Percentiles rank a stretch among this genome's conserved stretches.
These are phyloP conservation scores for Parelbella ahira DNA, from an alignment of 2,888 invertebrate genomes.

Conservation along the genomic window DNA sequence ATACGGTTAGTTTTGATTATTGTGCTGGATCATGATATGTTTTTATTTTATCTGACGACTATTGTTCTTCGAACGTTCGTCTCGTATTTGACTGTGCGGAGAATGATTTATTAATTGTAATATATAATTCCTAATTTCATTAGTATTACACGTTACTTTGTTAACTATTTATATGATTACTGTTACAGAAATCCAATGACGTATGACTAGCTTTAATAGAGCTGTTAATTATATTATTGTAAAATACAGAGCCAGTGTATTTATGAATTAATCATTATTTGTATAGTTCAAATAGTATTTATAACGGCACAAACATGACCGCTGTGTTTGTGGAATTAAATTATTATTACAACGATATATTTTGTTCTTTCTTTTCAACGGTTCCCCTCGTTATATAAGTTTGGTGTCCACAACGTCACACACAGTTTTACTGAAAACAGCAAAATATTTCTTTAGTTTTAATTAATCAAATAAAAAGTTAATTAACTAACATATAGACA, in stretches of 20 bases:
- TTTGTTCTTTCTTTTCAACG: constrained; percentile 27
- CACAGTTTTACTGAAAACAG: too few relatives aligned
- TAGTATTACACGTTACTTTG: constrained; percentile 72
- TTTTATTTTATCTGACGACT: constrained; percentile 29
- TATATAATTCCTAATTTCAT: constrained; percentile 67
- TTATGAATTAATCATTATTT: constrained; percentile 78
- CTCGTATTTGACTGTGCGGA: constrained; percentile 42
- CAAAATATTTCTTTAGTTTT: too few relatives aligned
- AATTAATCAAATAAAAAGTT: too few relatives aligned
- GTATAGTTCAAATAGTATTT: constrained; percentile 79
- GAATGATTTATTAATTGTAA: constrained; percentile 57
- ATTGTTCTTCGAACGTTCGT: constrained; percentile 23
- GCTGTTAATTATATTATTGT: constrained; percentile 75
- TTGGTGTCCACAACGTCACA: too few relatives aligned
- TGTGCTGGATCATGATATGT: constrained; percentile 34
- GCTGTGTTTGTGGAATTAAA: constrained; percentile 74
- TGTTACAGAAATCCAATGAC: constrained; percentile 73
- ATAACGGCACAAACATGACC: constrained; percentile 64
- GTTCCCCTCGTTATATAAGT: too few relatives aligned
- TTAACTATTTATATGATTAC: constrained; percentile 77
- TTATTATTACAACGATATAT: constrained; percentile 66
- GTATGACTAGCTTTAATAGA: constrained; percentile 74
- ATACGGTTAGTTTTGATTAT: constrained; percentile 44
- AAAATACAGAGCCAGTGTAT: constrained; percentile 78
- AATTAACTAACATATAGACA: too few relatives aligned